phyloP scores from a whole-genome alignment of 2,113 vertebrate genomes.

The Eurystomus gularis region DNA sequence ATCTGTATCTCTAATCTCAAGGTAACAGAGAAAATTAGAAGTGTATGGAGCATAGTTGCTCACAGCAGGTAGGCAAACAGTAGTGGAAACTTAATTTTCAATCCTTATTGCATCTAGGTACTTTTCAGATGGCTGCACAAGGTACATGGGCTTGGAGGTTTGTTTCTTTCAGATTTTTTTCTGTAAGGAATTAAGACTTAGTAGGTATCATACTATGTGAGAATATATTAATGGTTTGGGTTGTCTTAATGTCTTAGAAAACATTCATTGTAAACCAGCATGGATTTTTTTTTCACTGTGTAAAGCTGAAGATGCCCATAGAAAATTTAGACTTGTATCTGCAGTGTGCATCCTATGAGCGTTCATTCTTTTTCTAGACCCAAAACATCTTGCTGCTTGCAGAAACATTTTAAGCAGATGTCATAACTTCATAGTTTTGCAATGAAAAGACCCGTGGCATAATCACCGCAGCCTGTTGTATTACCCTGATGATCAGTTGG shows the following conservation, averaged over 20 bases:
- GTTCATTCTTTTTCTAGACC: neutral
- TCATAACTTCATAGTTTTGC: neutral
- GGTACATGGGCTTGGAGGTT: neutral
- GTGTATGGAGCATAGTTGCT: neutral
- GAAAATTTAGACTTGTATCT: neutral
- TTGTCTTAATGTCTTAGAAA: neutral
- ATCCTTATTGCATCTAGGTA: neutral
- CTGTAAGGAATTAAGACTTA: neutral
- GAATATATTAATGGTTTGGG: neutral
- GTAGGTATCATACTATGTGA: neutral
- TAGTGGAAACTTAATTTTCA: neutral
- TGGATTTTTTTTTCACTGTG: neutral
- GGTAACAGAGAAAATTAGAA: neutral
- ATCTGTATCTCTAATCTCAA: neutral
- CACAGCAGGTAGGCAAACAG: neutral
- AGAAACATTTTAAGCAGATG: neutral
- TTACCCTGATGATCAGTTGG: neutral
- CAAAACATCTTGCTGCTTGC: neutral
- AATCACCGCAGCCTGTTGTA: neutral
- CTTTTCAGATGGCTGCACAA: neutral
- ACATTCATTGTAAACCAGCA: accelerated
- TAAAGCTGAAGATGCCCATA: neutral
- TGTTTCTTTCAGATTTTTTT: neutral
- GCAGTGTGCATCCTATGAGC: no score
- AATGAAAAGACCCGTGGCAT: neutral